Conservation (phyloP, 1,140 invertebrate species). For the Euura lappo region DNA sequence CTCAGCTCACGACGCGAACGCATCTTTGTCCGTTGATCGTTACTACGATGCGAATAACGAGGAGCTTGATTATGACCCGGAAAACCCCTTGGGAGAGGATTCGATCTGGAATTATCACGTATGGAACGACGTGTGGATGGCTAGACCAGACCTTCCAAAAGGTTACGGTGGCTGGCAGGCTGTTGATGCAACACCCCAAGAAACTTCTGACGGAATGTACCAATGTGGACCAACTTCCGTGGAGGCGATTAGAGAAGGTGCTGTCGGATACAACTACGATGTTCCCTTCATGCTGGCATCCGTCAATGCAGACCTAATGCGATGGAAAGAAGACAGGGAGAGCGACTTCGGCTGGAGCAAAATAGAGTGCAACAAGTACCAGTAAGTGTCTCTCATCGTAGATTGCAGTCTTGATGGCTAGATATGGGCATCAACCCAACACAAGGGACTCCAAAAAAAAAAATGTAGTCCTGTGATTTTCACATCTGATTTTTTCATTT, state of each 20-base stretch:
- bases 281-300: conserved; percentile 74
- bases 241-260: conserved; percentile 74
- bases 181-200: conserved; percentile 77
- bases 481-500: neutral
- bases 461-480: neutral
- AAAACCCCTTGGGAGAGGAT: conserved; percentile 62
- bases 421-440: neutral
- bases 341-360: conserved; percentile 61
- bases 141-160: conserved; percentile 70
- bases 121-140: conserved; percentile 83
- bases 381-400: conserved; percentile 47
- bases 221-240: conserved; percentile 72
- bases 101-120: conserved; percentile 82
- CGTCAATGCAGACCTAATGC: conserved; percentile 64
- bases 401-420: conserved; percentile 7
- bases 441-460: neutral
- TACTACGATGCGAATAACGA: conserved; percentile 70
- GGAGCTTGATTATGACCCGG: conserved; percentile 64
- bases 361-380: conserved; percentile 67
- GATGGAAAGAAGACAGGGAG: conserved; percentile 60
- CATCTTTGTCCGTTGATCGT: conserved; percentile 75
- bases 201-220: conserved; percentile 65
- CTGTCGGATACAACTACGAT: conserved; percentile 73
- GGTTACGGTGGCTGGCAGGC: conserved; percentile 79
- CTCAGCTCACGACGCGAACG: conserved; percentile 76